Percentiles rank a stretch among this genome's conserved stretches.
phyloP scores from a whole-genome alignment of 2,797 vertebrate genomes.

The Lepus oiostolus region DNA sequence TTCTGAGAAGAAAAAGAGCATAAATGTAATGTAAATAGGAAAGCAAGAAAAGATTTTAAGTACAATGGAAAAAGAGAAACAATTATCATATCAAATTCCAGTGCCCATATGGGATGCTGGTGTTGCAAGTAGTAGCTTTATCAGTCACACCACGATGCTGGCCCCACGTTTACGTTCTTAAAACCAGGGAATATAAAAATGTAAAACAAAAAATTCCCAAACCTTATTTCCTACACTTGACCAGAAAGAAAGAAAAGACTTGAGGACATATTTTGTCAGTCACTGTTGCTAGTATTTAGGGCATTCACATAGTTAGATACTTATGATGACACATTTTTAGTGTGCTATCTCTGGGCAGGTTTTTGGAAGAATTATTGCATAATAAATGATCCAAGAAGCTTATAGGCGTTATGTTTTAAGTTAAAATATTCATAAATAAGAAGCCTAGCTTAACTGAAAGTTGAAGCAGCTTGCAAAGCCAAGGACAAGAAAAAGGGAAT shows the following conservation, averaged over 20 bases:
- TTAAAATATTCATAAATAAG: slow-evolving; percentile 6
- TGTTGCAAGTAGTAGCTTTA: too few species aligned
- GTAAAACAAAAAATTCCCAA: background rate
- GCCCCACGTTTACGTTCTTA: background rate
- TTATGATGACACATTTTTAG: background rate
- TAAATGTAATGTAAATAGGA: too few species aligned
- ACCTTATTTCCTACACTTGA: background rate
- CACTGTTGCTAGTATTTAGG: background rate
- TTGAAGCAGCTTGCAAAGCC: background rate
- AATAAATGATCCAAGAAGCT: background rate
- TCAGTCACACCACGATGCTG: too few species aligned
- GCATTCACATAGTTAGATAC: background rate
- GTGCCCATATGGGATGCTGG: too few species aligned
- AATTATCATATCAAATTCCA: too few species aligned
- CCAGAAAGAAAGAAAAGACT: background rate
- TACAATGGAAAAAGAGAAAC: too few species aligned
- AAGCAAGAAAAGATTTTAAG: too few species aligned
- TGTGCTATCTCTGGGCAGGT: too few species aligned
- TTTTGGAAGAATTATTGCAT: background rate
- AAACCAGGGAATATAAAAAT: background rate
- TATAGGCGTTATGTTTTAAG: background rate
- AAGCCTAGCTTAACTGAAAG: background rate
- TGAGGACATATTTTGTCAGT: background rate
- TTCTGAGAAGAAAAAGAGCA: too few species aligned
- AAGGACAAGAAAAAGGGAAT: background rate